Percentiles rank a stretch among this genome's conserved stretches.
Conservation (phyloP, 2,797 vertebrate species). For the Anomalospiza imberbis region DNA sequence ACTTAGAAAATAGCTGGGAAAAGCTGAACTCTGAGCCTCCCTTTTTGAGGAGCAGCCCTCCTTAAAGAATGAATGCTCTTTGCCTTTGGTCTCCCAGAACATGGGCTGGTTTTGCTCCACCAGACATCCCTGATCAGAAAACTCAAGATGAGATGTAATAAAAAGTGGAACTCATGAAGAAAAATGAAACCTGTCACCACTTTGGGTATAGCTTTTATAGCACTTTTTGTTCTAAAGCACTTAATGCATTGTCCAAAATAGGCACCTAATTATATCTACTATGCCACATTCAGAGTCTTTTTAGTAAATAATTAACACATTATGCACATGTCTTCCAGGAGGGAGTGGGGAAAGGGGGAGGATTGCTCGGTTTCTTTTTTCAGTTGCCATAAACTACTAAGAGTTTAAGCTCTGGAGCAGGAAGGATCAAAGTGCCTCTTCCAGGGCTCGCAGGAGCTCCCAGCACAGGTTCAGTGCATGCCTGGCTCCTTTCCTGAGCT, state of each 20-base stretch:
- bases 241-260: neutral
- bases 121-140: neutral
- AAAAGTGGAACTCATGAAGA: neutral
- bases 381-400: neutral
- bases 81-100: neutral
- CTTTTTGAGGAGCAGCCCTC: neutral
- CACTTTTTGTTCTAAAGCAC: conserved; percentile 57
- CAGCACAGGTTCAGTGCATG: fast-evolving
- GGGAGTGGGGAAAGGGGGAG: neutral
- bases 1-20: neutral
- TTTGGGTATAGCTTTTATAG: neutral
- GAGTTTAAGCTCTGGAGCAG: neutral
- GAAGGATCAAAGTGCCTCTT: neutral
- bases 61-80: neutral
- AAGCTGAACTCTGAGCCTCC: neutral
- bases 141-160: neutral
- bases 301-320: neutral
- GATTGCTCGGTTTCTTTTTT: neutral
- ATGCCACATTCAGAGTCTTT: neutral
- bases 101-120: neutral
- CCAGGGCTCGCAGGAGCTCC: neutral
- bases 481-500: neutral
- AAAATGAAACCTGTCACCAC: neutral
- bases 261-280: neutral
- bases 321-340: neutral